Percentiles rank a stretch among this genome's conserved stretches.
phyloP scores from a whole-genome alignment of 1,140 invertebrate genomes.

The Holotrichia oblita region DNA sequence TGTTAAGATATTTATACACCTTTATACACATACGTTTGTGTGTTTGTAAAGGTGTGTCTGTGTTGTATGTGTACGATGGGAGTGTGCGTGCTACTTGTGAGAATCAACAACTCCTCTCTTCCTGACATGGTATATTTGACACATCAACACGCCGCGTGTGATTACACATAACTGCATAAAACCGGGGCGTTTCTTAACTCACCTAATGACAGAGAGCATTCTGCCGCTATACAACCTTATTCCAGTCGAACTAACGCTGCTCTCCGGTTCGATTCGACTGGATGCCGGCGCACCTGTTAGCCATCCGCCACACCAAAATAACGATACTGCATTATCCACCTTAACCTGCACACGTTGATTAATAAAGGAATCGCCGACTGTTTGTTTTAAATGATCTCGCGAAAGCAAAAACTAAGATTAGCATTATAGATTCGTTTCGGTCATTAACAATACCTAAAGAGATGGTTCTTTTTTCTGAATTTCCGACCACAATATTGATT shows the following conservation, averaged over 20 bases:
- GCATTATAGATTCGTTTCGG: constrained; percentile 49
- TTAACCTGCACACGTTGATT: constrained; percentile 41
- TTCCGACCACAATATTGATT: too few relatives aligned
- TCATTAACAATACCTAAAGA: constrained; percentile 40
- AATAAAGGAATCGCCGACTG: constrained; percentile 48
- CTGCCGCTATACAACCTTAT: constrained; percentile 38
- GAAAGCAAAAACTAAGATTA: constrained; percentile 44
- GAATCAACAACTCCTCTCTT: constrained; percentile 38
- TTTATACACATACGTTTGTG: neutral
- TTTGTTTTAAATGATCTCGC: constrained; percentile 44
- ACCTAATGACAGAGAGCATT: constrained; percentile 49
- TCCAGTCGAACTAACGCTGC: constrained; percentile 20
- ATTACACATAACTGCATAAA: constrained; percentile 52
- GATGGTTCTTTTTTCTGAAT: neutral
- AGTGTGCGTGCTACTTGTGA: constrained; percentile 41
- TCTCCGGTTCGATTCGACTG: constrained; percentile 8
- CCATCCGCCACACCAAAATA: neutral
- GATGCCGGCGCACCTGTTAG: constrained; percentile 27
- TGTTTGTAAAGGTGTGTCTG: neutral
- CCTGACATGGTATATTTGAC: constrained; percentile 50
- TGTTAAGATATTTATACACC: constrained; percentile 16
- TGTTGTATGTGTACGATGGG: neutral
- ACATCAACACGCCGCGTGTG: constrained; percentile 50
- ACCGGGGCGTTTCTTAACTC: constrained; percentile 51
- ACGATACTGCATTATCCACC: neutral